phyloP scores from a whole-genome alignment of 2,797 vertebrate species.

The Naso thynnoides region DNA sequence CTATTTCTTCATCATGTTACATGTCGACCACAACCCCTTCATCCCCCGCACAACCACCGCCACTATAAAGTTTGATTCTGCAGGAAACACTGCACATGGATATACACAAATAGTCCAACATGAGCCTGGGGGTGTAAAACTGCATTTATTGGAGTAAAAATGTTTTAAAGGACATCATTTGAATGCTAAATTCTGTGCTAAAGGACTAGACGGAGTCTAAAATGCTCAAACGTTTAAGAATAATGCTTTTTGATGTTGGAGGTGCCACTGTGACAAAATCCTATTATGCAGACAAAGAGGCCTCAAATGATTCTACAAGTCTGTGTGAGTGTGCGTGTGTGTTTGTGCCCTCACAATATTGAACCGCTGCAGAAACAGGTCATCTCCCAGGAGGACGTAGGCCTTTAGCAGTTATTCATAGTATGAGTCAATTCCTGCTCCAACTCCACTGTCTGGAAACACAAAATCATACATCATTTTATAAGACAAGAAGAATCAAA shows the following conservation, averaged over 20 bases:
- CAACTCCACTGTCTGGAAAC: slow-evolving; percentile 95
- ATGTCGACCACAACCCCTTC: too few species aligned
- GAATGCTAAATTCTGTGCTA: background rate
- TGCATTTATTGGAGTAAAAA: background rate
- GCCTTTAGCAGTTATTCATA: slow-evolving; percentile 99
- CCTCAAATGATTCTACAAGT: slow-evolving; percentile 30
- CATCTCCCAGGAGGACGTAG: slow-evolving; percentile 97
- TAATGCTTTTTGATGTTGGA: slow-evolving; percentile 6
- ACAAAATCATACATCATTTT: slow-evolving; percentile 33
- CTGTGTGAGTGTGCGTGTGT: slow-evolving; percentile 16
- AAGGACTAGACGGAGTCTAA: slow-evolving; percentile 4
- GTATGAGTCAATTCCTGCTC: slow-evolving; percentile 98
- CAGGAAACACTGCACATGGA: too few species aligned
- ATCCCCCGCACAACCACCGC: too few species aligned
- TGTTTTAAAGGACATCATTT: background rate
- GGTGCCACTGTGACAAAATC: slow-evolving; percentile 29
- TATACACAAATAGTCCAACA: background rate
- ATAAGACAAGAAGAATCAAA: slow-evolving; percentile 9
- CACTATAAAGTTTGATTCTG: too few species aligned
- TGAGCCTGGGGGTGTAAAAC: background rate
- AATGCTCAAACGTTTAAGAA: background rate
- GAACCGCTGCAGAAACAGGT: slow-evolving; percentile 96
- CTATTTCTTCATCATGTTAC: too few species aligned
- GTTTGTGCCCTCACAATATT: slow-evolving; percentile 91
- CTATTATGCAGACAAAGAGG: slow-evolving; percentile 32